Percentiles rank a stretch among this genome's conserved stretches.
phyloP scores from a whole-genome alignment of 2,113 vertebrate species.

The Oenanthe oenanthe region DNA sequence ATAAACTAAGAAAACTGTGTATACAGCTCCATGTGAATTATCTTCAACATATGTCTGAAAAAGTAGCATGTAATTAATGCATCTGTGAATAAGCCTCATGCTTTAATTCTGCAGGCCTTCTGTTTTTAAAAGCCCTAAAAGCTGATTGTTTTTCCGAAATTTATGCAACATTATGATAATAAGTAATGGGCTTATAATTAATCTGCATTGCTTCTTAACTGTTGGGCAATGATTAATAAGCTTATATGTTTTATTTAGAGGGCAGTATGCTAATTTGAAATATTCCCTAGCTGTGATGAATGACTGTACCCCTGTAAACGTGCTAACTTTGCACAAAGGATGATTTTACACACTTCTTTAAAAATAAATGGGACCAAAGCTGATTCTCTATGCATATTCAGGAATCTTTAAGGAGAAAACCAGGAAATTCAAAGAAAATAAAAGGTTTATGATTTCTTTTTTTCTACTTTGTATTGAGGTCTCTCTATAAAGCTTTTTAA shows the following conservation, averaged over 20 bases:
- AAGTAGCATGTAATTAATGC: conserved; percentile 67
- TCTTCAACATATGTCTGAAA: conserved; percentile 43
- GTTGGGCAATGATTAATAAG: conserved; percentile 39
- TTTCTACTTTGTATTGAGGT: neutral
- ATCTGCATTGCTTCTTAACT: conserved; percentile 65
- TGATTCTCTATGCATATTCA: neutral
- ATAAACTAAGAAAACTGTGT: neutral
- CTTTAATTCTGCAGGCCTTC: conserved; percentile 46
- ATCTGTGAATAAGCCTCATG: neutral
- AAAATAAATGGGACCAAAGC: neutral
- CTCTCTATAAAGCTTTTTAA: neutral
- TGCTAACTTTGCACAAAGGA: conserved; percentile 17
- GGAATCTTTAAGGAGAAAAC: neutral
- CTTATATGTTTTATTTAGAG: conserved; percentile 35
- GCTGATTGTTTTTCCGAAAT: conserved; percentile 26
- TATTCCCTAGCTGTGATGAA: conserved; percentile 15
- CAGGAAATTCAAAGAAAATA: neutral
- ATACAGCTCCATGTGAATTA: neutral
- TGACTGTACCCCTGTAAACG: neutral
- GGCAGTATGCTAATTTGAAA: conserved; percentile 34
- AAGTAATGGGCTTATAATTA: conserved; percentile 18
- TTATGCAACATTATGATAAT: conserved; percentile 66
- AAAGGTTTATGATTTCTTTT: neutral
- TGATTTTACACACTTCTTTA: conserved; percentile 5
- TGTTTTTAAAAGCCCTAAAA: conserved; percentile 49